These are phyloP conservation scores for Cryptocephalus primarius DNA, from an alignment of 2,888 invertebrate genomes.

Conservation along the genomic window DNA sequence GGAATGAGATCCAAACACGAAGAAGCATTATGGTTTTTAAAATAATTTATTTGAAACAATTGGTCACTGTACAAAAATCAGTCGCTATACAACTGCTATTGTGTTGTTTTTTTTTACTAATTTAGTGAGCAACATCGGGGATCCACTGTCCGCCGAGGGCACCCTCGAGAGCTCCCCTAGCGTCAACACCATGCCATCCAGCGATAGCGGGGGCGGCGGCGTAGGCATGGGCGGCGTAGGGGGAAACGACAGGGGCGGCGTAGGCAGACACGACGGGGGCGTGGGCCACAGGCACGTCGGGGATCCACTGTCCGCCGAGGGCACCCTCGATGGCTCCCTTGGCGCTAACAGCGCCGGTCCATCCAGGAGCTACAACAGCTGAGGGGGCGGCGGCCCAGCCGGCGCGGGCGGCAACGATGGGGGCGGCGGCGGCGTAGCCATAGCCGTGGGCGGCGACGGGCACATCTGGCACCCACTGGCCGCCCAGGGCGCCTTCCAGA, in stretches of 20 bases:
- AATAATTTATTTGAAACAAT: conserved; percentile 1
- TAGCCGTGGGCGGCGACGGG: conserved; percentile 1
- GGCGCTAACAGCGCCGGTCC: conserved; percentile 3
- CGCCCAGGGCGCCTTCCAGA: conserved; percentile 18
- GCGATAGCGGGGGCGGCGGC: not conserved
- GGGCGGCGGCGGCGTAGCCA: not conserved
- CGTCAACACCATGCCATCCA: not conserved
- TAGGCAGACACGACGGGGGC: not conserved
- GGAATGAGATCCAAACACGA: too few species aligned
- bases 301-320: conserved; percentile 24
- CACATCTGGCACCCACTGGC: conserved; percentile 24
- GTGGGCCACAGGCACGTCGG: conserved; percentile 13
- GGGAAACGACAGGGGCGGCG: not conserved
- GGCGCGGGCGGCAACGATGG: not conserved
- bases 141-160: not conserved
- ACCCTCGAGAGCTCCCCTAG: not conserved
- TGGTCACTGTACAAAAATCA: not conserved
- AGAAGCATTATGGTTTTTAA: too few species aligned
- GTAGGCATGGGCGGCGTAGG: conserved; percentile 1
- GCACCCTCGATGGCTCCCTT: conserved; percentile 14
- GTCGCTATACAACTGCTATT: too few species aligned
- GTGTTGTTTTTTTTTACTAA: too few species aligned
- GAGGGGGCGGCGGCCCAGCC: not conserved
- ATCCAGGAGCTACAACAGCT: not conserved
- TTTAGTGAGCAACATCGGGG: too few species aligned